Evolutionary conservation across 2,797 vertebrate genomes (phyloP), one percentile per base, ranked within the genome.

Genomic region (Ara ararauna): DNA sequence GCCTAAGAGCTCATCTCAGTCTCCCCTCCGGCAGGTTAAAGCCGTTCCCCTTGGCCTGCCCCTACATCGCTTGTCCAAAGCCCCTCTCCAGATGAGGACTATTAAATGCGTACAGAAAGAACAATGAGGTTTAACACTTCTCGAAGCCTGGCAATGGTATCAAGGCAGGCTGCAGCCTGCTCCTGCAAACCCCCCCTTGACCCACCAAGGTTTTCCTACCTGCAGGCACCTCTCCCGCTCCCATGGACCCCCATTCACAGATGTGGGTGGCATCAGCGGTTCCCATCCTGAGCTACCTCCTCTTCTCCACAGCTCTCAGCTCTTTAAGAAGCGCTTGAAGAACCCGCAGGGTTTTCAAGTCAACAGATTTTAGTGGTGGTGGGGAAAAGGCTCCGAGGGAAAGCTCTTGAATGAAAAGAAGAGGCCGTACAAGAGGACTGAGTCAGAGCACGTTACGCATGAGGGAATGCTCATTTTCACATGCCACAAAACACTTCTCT

Each of bases 91-190:
- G n/a, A 45, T 27, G n/a, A 70, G 23, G 44, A 62, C 62, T 24
- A 44, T 13, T 21, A 78, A 91, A 38, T 1, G 32, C 11, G n/a
- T 44, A 19, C 4, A 23, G 36, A 65, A 65, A 66, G 54, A 15
- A 34, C 32, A 23, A 58, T 10, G 54, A 58, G 54, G 54, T 58
- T 58, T 34, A 23, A 34, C 36, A 11, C 8, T 29, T 42, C 38
- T 54, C 0, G 0, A 38, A 77, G 32, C 14, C 68, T 3, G 6
- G 17, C 2, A 20, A 58, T 0, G 3, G 19, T 5, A 21, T 1
- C 18, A 29, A 32, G 70, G 64, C n/a, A 79, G 67, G 15, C 26
- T 19, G 53, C 14, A 85, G 36, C 36, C 32, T 10, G 51, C 40
- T 91, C 71, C 64, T 48, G 45, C 26, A 64, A 77, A 90, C 15